Evolutionary conservation across 2,888 invertebrate species (phyloP).

Genomic region (Acanthacorydalis orientalis): DNA sequence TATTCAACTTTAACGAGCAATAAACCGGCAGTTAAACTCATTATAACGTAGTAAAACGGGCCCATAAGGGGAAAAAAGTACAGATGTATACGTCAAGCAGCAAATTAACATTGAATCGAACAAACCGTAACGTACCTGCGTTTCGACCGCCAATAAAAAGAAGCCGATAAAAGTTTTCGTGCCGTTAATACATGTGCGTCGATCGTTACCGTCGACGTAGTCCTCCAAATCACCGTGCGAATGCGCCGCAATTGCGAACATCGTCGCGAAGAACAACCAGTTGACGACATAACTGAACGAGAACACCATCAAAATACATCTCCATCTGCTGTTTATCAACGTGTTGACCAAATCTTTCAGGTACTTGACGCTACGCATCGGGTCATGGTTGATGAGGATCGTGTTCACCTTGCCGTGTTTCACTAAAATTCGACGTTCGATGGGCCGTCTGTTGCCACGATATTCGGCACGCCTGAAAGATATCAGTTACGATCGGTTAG

Average conservation of each 20-base stretch:
- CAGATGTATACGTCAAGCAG: no score
- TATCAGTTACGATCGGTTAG: no score
- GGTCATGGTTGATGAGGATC: no score
- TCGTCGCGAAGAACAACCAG: conserved; percentile 62
- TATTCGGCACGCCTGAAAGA: no score
- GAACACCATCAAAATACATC: conserved; percentile 47
- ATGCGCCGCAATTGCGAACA: conserved; percentile 64
- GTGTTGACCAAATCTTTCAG: conserved; percentile 39
- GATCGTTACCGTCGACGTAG: conserved; percentile 33
- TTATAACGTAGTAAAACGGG: no score
- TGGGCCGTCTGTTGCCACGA: no score
- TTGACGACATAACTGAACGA: conserved; percentile 45
- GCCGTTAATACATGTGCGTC: conserved; percentile 34
- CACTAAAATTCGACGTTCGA: no score
- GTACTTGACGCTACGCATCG: conserved; percentile 10
- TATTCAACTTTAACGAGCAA: no score
- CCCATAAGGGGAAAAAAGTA: no score
- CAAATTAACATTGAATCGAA: no score
- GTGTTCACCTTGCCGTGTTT: no score
- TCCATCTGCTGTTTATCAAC: conserved; percentile 57
- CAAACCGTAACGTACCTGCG: conserved; percentile 37
- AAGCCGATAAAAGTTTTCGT: conserved; percentile 43
- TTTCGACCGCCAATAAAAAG: conserved; percentile 74
- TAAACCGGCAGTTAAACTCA: no score
- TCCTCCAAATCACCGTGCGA: conserved; percentile 56